These are phyloP conservation scores for Musca vetustissima DNA, from an alignment of 1,140 invertebrate genomes.

Conservation along the genomic window DNA sequence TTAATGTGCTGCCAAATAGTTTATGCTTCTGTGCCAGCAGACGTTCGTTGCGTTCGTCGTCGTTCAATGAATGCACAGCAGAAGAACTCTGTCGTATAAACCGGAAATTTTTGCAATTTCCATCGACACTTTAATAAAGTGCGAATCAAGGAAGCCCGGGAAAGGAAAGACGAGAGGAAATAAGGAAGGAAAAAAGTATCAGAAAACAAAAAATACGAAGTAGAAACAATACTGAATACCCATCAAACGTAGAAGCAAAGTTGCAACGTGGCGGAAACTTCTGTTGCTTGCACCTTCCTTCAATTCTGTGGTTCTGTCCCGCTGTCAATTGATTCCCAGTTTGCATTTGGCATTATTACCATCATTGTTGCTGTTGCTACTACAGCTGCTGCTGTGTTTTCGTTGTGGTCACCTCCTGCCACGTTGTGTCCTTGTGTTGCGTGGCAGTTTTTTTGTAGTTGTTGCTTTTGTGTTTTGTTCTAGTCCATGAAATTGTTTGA, in stretches of 20 bases:
- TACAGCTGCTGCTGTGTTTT: too few relatives aligned
- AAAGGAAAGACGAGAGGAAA: too few relatives aligned
- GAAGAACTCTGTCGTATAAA: neutral
- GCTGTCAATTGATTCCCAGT: slow-evolving; percentile 14
- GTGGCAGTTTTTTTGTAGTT: neutral
- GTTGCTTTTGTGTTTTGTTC: neutral
- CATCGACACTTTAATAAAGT: slow-evolving; percentile 3
- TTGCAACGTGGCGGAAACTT: too few relatives aligned
- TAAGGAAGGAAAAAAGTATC: too few relatives aligned
- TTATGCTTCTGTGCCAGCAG: neutral
- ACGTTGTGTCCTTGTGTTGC: too few relatives aligned
- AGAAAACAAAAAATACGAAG: too few relatives aligned
- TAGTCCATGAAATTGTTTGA: neutral
- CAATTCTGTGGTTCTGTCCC: slow-evolving; percentile 16
- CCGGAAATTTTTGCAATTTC: slow-evolving; percentile 7
- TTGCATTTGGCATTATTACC: too few relatives aligned
- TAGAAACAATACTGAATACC: too few relatives aligned
- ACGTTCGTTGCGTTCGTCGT: neutral
- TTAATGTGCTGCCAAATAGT: slow-evolving; percentile 8
- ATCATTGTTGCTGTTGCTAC: too few relatives aligned
- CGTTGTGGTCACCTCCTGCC: too few relatives aligned
- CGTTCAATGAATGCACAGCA: neutral
- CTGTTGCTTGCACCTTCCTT: neutral
- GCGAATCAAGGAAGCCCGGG: neutral
- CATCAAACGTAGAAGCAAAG: too few relatives aligned